Conservation (phyloP, 2,888 invertebrate genomes). For the Drosophila antonietae region DNA sequence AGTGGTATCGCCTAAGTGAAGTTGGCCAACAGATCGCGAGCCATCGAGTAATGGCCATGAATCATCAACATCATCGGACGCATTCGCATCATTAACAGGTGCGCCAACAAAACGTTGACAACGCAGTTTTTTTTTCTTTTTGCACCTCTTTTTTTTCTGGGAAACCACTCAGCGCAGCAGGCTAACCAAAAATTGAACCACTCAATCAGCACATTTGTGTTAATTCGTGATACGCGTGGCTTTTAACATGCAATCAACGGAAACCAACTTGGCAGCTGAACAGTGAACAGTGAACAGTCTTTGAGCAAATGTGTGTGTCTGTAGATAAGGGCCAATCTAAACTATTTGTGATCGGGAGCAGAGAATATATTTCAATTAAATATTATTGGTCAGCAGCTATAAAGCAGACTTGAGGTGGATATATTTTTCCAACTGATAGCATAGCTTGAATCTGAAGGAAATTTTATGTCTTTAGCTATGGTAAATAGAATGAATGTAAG, state of each 20-base stretch:
- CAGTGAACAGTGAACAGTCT: constrained; percentile 1
- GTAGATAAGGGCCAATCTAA: background rate
- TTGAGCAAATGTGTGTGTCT: background rate
- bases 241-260: constrained; percentile 58
- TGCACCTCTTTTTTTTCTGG: constrained; percentile 4
- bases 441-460: background rate
- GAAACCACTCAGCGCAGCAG: constrained; percentile 26
- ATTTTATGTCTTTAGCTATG: no score
- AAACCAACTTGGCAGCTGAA: constrained; percentile 10
- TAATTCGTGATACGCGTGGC: constrained; percentile 74
- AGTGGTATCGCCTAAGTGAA: constrained; percentile 38
- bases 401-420: background rate
- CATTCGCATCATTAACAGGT: constrained; percentile 25
- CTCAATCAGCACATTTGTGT: constrained; percentile 63
- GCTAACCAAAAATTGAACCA: constrained; percentile 45
- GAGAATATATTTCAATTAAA: background rate
- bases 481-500: background rate
- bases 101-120: constrained; percentile 25
- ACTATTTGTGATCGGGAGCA: background rate
- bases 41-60: constrained; percentile 33
- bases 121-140: background rate
- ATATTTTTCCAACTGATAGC: no score
- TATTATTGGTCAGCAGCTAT: background rate
- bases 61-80: constrained; percentile 14
- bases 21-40: constrained; percentile 20